Conservation (phyloP, 1,140 invertebrate genomes). For the Ridgeia piscesae region DNA sequence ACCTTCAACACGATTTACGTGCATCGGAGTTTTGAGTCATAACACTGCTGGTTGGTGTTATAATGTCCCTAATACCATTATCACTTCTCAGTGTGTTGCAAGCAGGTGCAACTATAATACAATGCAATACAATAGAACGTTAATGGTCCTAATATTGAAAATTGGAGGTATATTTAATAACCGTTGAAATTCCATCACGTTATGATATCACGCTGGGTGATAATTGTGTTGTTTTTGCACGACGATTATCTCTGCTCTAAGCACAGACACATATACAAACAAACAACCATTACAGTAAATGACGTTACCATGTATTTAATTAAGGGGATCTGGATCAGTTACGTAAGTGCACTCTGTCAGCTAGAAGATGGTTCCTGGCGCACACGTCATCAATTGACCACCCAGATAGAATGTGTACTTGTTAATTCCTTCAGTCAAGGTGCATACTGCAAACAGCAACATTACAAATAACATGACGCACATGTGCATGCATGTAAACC, state of each 20-base stretch:
- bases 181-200: no score
- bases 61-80: not conserved
- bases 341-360: not conserved
- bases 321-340: not conserved
- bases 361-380: not conserved
- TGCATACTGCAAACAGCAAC: not conserved
- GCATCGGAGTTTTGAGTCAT: no score
- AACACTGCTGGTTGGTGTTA: no score
- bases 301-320: not conserved
- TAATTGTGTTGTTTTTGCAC: no score
- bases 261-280: not conserved
- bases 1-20: no score
- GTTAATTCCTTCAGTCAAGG: not conserved
- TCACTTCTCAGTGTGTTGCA: no score
- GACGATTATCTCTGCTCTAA: not conserved
- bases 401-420: not conserved
- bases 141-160: no score
- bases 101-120: no score
- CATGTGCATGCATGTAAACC: no score
- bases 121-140: no score
- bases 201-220: no score
- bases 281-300: not conserved
- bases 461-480: not conserved
- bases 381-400: not conserved
- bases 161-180: no score